phyloP scores from a whole-genome alignment of 2,113 vertebrate genomes.

The Myanophis thanlyinensis region DNA sequence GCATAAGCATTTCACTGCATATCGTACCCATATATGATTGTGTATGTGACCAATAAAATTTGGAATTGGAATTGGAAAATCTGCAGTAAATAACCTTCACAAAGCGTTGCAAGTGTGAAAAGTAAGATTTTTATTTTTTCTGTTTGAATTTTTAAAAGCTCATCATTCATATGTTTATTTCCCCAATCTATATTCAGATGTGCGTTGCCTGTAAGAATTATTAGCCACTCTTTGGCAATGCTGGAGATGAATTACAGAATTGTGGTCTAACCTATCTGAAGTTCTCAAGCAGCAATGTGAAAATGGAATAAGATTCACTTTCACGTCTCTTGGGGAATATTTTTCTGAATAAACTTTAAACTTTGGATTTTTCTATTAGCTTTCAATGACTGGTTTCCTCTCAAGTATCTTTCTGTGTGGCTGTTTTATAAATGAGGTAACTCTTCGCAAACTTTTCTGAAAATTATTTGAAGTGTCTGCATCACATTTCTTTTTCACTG shows the following conservation, averaged over 20 bases:
- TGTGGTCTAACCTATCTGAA: not conserved
- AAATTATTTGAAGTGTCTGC: slow-evolving; percentile 38
- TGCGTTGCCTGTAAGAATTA: not conserved
- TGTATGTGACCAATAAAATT: too few relatives aligned
- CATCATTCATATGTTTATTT: not conserved
- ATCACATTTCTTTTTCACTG: slow-evolving; percentile 26
- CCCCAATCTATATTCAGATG: not conserved
- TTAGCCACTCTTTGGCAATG: not conserved
- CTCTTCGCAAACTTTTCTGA: slow-evolving; percentile 12
- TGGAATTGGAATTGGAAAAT: too few relatives aligned
- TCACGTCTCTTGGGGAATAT: slow-evolving; percentile 25
- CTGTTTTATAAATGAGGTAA: slow-evolving; percentile 33
- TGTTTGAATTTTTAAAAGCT: not conserved
- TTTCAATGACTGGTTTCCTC: not conserved
- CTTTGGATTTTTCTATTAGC: slow-evolving; percentile 30
- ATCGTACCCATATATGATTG: too few relatives aligned
- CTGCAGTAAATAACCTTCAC: not conserved
- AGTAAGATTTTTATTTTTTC: not conserved
- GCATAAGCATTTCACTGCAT: too few relatives aligned
- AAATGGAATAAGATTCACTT: slow-evolving; percentile 36
- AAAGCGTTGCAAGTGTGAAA: not conserved
- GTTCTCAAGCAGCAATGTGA: slow-evolving; percentile 21
- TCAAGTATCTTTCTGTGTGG: not conserved
- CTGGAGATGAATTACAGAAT: not conserved
- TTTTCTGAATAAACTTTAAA: slow-evolving; percentile 39